A percentile compares a stretch with the other conserved stretches of the same genome.
Evolutionary conservation across 1,140 invertebrate species (phyloP).

Genomic region (Drosophila insularis): DNA sequence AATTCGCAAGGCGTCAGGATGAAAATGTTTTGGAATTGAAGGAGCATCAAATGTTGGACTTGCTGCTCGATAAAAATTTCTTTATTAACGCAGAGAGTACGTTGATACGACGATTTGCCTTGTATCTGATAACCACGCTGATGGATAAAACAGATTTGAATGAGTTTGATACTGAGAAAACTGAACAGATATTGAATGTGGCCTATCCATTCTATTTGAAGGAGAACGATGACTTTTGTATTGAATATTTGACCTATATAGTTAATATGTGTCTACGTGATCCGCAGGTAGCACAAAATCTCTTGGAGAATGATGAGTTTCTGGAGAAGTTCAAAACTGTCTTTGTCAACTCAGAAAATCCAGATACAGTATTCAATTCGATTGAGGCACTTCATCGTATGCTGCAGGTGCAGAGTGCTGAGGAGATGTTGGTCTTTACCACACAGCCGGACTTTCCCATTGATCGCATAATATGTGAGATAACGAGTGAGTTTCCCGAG

Average conservation of each 20-base stretch:
- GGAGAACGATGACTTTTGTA: conserved; percentile 68
- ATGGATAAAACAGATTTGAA: conserved; percentile 59
- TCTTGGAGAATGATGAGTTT: conserved; percentile 49
- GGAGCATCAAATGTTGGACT: conserved; percentile 46
- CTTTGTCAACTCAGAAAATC: conserved; percentile 61
- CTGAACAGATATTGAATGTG: conserved; percentile 37
- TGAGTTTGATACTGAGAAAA: conserved; percentile 53
- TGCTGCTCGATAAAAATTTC: conserved; percentile 54
- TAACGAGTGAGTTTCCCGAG: conserved; percentile 64
- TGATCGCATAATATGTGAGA: conserved; percentile 69
- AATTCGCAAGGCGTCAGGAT: conserved; percentile 61
- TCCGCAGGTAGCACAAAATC: conserved; percentile 56
- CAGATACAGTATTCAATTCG: conserved; percentile 64
- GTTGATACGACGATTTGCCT: conserved; percentile 59
- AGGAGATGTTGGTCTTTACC: conserved; percentile 57
- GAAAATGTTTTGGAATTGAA: conserved; percentile 58
- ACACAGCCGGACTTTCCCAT: conserved; percentile 57
- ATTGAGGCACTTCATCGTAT: conserved; percentile 67
- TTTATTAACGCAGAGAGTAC: conserved; percentile 51
- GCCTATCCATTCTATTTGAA: conserved; percentile 43
- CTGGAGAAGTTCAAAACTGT: conserved; percentile 60
- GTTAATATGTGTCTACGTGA: conserved; percentile 68
- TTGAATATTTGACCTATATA: conserved; percentile 67
- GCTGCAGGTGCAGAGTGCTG: conserved; percentile 50
- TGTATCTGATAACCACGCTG: conserved; percentile 58